Percentiles rank a stretch among this genome's conserved stretches.
Evolutionary conservation across 2,888 invertebrate genomes (phyloP).

Genomic region (Ophioninae sp.): DNA sequence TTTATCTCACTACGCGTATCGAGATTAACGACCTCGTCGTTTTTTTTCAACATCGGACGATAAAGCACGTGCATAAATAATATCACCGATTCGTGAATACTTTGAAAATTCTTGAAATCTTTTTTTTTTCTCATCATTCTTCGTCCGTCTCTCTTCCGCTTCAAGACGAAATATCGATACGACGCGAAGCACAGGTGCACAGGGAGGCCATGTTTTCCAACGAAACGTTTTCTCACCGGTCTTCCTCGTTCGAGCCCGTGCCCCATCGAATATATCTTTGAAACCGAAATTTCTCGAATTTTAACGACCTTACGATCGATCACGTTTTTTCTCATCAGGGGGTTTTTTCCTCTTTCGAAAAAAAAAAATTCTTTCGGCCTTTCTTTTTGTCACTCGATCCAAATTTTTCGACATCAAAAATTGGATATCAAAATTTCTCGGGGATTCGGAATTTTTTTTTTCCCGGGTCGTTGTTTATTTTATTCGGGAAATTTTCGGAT

Average conservation of each 20-base stretch:
- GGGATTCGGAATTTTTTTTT: slow-evolving; percentile 21
- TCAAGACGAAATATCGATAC: slow-evolving; percentile 37
- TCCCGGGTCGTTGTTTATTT: slow-evolving; percentile 55
- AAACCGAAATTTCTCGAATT: slow-evolving; percentile 51
- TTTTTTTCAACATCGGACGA: neutral
- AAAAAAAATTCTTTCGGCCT: neutral
- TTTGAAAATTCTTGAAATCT: neutral
- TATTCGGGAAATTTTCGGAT: slow-evolving; percentile 55
- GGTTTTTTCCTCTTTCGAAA: slow-evolving; percentile 8
- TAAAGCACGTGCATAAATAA: neutral
- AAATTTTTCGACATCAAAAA: neutral
- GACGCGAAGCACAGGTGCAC: slow-evolving; percentile 46
- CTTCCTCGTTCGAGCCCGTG: slow-evolving; percentile 36
- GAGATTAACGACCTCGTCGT: neutral
- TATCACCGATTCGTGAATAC: neutral
- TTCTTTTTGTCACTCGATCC: neutral
- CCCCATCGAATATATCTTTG: slow-evolving; percentile 24
- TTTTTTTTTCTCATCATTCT: slow-evolving; percentile 13
- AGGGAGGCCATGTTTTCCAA: slow-evolving; percentile 53
- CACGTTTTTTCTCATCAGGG: slow-evolving; percentile 1
- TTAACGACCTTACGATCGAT: slow-evolving; percentile 31
- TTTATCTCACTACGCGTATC: neutral
- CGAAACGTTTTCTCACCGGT: slow-evolving; percentile 46
- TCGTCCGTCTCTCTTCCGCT: neutral
- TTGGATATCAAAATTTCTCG: slow-evolving; percentile 34